Evolutionary conservation across 1,140 invertebrate genomes (phyloP).

Genomic region (Trichomalopsis sarcophagae): DNA sequence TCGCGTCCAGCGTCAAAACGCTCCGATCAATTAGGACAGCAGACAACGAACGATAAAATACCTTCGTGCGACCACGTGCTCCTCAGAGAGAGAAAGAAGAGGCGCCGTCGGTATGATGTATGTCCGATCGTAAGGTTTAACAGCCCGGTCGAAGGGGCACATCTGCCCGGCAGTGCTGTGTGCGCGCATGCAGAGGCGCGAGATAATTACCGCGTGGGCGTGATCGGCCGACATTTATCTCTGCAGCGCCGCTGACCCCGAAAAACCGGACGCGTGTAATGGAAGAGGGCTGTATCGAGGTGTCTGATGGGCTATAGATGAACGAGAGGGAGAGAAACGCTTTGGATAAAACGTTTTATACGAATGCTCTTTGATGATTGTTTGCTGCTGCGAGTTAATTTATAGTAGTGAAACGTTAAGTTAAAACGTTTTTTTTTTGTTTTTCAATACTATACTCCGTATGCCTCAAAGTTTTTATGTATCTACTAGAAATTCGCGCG

Average conservation of each 20-base stretch:
- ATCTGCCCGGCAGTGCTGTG: constrained; percentile 51
- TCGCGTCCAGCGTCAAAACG: background rate
- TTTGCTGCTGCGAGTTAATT: too few species aligned
- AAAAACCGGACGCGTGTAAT: background rate
- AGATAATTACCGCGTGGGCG: constrained; percentile 52
- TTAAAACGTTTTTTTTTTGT: too few species aligned
- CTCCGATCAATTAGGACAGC: background rate
- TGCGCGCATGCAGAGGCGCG: constrained; percentile 31
- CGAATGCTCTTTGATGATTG: background rate
- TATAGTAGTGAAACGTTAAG: too few species aligned
- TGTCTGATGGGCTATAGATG: background rate
- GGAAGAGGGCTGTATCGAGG: background rate
- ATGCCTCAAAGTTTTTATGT: too few species aligned
- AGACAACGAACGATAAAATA: background rate
- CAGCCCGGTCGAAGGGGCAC: background rate
- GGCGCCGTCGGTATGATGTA: background rate
- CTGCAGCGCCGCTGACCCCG: background rate
- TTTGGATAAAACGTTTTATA: background rate
- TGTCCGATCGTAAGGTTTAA: background rate
- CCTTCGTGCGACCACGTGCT: background rate
- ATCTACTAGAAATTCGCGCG: too few species aligned
- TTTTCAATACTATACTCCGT: too few species aligned
- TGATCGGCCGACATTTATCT: constrained; percentile 41
- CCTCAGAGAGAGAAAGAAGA: too few species aligned
- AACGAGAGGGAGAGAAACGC: background rate